phyloP scores from a whole-genome alignment of 2,797 vertebrate species.

The Hippopotamyrus pictus region DNA sequence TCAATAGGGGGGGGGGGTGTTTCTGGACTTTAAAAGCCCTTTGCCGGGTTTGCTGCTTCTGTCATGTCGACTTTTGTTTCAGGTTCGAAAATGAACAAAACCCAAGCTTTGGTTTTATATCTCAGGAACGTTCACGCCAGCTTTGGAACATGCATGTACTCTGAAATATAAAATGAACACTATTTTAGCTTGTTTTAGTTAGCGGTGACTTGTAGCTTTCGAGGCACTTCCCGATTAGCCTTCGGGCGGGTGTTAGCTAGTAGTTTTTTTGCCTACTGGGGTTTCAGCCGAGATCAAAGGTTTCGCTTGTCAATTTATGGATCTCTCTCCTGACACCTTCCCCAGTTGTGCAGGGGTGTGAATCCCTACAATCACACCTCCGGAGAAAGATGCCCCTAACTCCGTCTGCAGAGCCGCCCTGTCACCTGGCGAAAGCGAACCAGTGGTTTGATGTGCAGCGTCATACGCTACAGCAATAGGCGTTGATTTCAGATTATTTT shows the following conservation, averaged over 20 bases:
- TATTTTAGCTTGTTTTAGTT: neutral
- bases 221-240: neutral
- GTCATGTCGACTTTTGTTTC: neutral
- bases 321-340: conserved; percentile 51
- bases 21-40: neutral
- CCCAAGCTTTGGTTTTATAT: neutral
- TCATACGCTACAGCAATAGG: neutral
- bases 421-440: neutral
- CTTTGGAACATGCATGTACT: neutral
- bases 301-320: conserved; percentile 32
- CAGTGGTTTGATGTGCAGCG: neutral
- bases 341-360: conserved; percentile 43
- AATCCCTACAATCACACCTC: conserved; percentile 37
- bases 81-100: neutral
- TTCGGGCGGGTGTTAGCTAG: neutral
- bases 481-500: neutral
- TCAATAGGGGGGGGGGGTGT: neutral
- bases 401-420: neutral
- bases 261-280: neutral
- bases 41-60: neutral
- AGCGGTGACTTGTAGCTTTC: neutral
- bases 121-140: neutral
- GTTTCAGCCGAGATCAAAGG: conserved; percentile 58
- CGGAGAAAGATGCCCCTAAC: conserved; percentile 32
- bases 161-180: neutral